Evolutionary conservation across 2,888 invertebrate species (phyloP).

Genomic region (Microctonus hyperodae): DNA sequence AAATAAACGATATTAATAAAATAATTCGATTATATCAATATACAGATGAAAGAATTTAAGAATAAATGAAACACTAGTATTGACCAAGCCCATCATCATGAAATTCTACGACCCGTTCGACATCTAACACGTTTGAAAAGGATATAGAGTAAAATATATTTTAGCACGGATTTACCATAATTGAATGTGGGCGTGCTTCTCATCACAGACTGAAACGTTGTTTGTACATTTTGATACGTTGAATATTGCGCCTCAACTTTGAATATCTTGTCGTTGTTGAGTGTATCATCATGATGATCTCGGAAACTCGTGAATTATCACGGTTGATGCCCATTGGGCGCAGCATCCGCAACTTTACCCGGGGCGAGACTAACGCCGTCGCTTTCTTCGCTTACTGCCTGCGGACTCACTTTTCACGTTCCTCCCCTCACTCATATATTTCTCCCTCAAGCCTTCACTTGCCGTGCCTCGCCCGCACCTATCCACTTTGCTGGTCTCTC

Average conservation of each 20-base stretch:
- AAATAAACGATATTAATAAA: neutral
- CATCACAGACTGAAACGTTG: constrained; percentile 27
- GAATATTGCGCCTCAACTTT: constrained; percentile 7
- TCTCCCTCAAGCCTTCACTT: neutral
- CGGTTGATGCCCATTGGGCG: constrained; percentile 38
- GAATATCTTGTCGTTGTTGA: neutral
- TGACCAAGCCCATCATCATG: constrained; percentile 18
- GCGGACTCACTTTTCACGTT: constrained; percentile 12
- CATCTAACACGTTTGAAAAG: constrained; percentile 5
- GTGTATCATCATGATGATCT: constrained; percentile 21
- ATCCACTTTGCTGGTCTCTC: neutral
- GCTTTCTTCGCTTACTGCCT: constrained; percentile 23
- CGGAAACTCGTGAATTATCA: constrained; percentile 32
- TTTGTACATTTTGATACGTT: constrained; percentile 5
- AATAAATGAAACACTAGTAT: constrained; percentile 22
- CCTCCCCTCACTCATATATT: constrained; percentile 1
- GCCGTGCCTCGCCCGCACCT: neutral
- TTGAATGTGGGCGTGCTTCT: constrained; percentile 27
- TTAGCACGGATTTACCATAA: constrained; percentile 27
- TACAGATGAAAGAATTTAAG: no score
- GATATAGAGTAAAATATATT: constrained; percentile 2
- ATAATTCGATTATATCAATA: neutral
- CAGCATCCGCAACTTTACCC: constrained; percentile 34
- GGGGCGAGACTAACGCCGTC: constrained; percentile 29
- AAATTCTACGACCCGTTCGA: constrained; percentile 14